Percentiles rank a stretch among this genome's conserved stretches.
Evolutionary conservation across 2,113 vertebrate genomes (phyloP).

Genomic region (Micronycteris hirsuta): DNA sequence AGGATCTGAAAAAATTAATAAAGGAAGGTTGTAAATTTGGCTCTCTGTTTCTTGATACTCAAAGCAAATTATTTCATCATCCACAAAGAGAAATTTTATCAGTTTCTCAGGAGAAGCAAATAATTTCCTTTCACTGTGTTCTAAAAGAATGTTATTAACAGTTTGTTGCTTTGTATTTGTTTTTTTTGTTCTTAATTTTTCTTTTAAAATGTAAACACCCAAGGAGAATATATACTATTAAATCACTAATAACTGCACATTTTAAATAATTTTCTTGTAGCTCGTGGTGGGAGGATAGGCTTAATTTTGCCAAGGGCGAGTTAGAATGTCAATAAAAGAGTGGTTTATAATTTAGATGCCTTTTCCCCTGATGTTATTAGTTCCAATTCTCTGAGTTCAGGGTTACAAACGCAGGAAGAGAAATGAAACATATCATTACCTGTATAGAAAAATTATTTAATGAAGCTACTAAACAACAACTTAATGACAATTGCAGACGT

Average conservation of each 20-base stretch:
- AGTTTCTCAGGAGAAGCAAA: conserved; percentile 16
- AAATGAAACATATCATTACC: neutral
- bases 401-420: neutral
- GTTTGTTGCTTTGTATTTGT: neutral
- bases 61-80: conserved; percentile 20
- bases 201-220: conserved; percentile 9
- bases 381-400: neutral
- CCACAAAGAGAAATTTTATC: neutral
- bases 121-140: neutral
- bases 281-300: neutral
- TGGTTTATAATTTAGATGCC: conserved; percentile 30
- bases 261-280: neutral
- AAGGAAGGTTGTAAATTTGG: neutral
- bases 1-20: neutral
- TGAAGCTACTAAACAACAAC: neutral
- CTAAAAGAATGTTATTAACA: conserved; percentile 18
- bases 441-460: conserved; percentile 2
- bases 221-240: neutral
- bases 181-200: conserved; percentile 23
- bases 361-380: neutral
- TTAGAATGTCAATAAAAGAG: conserved; percentile 1
- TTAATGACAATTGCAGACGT: neutral
- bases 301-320: neutral
- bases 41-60: neutral
- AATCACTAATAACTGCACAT: neutral